Base-by-base conservation (phyloP, 2,113 vertebrate species). In the Tupaia tana region DNA sequence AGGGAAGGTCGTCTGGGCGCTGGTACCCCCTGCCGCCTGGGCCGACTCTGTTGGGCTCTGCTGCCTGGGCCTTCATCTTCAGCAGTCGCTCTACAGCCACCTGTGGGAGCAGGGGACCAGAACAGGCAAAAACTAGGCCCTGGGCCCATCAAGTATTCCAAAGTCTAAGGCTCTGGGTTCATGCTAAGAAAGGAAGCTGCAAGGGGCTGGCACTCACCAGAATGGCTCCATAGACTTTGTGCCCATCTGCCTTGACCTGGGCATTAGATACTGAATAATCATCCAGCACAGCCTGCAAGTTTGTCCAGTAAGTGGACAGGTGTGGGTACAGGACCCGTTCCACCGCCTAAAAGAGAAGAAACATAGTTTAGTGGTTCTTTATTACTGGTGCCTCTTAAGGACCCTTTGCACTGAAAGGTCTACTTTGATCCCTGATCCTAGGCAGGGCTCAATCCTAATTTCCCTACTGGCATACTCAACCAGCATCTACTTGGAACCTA, bases 171-270 rank as follows among this genome's bases (percentile, higher is more conserved):
- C 73, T 31, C 59, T 58, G 11, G 71, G 58, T 14, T 43, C 75
- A 25, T 1, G 59, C 74, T 16, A 3, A 22, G 43, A 24, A 8
- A 29, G 52, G 43, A 56, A 31, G 24, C 63, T 14, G 16, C 56
- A 19, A 29, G 5, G 18, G 56, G 12, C 54, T 11, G 64, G 34
- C 54, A 97, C 98, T 98, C 95, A 99, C 99, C 98, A 99, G 96
- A 88, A 99, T 99, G 96, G 99, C 99, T 54, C 99, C 99, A 0
- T 99, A 99, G 54, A 99, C 99, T 64, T 99, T 99, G 97, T 99
- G 99, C 6, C 99, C 99, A 0, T 99, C 99, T 0, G 99, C 99
- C 94, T 99, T 99, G 82, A 99, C 99, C 97, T 99, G 99, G 1
- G 99, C 99, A 0, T 99, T 99, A 81, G 99, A 99, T 1, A 99